A percentile compares a stretch with the other conserved stretches of the same genome.
phyloP scores from a whole-genome alignment of 2,113 vertebrate genomes.

The Naja naja region DNA sequence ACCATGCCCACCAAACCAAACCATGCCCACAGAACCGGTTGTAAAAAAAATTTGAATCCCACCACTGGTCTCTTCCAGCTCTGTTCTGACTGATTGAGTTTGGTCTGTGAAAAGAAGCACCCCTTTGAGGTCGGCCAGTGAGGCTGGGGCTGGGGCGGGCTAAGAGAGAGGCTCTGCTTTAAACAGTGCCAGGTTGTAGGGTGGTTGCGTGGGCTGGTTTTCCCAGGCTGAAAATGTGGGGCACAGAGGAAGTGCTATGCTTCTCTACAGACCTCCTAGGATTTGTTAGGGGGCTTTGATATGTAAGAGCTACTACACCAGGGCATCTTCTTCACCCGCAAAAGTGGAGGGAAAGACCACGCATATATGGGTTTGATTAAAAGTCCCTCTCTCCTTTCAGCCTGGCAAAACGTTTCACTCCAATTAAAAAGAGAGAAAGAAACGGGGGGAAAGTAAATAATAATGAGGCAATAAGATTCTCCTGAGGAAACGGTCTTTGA shows the following conservation, averaged over 20 bases:
- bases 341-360: neutral
- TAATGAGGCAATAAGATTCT: neutral
- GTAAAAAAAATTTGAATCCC: too few species aligned
- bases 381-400: neutral
- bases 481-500: neutral
- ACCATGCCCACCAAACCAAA: too few species aligned
- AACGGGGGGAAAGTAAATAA: neutral
- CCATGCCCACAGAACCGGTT: too few species aligned
- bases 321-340: neutral
- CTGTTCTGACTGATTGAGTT: too few species aligned
- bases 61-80: too few species aligned
- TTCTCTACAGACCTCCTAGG: neutral
- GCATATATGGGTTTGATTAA: neutral
- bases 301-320: neutral
- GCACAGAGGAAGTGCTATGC: neutral
- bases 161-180: neutral
- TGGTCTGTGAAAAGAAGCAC: neutral
- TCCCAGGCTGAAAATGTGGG: neutral
- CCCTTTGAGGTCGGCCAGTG: neutral
- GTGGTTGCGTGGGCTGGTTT: neutral
- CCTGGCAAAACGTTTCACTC: neutral
- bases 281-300: neutral
- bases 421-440: neutral
- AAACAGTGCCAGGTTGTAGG: neutral
- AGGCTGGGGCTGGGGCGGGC: neutral